Base-by-base conservation (phyloP, 2,888 invertebrate genomes). In the Apotomis turbidana region DNA sequence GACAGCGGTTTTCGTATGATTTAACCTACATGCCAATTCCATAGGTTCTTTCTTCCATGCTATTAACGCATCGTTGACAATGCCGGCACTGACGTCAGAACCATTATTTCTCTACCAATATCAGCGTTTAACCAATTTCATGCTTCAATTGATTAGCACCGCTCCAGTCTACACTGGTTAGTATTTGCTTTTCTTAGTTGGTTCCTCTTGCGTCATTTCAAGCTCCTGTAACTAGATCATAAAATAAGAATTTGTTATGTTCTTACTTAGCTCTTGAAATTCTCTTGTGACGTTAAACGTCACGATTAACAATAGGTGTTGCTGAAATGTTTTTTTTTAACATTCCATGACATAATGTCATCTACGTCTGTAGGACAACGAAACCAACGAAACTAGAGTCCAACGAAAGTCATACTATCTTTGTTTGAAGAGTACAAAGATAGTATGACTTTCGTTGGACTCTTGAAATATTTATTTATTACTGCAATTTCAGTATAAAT, bases 61-160 rank as follows among this genome's bases (percentile, higher is more conserved):
- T 58, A 59, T 58, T 58, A 68, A 46, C 57, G 52, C 38, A 63
- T 38, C 58, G 58, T 54, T 27, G 58, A 57, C 46, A 46, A 63
- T 62, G 36, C n/a, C 44, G 58, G 12, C 49, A 51, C 38, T 72
- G 71, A 72, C 72, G 72, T 72, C 68, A 63, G 55, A 12, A 44
- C 68, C 15, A 63, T 72, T 68, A 63, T 68, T 68, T 68, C 59
- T 63, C 58, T 62, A 68, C 61, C 60, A 71, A 72, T 68, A 58
- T 72, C 58, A 68, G 63, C 58, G 58, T 62, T 68, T 72, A 72
- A 68, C 68, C 68, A 72, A 72, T 72, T 72, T 68, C 59, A 63
- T 54, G 68, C 62, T 58, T 72, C 72, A 72, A 68, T 72, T 72
- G 68, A 68, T 68, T 68, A 63, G 68, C 44, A 59, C 63, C 63